These are phyloP conservation scores for Hedychridium roseum DNA, from an alignment of 2,888 invertebrate species.

Conservation along the genomic window DNA sequence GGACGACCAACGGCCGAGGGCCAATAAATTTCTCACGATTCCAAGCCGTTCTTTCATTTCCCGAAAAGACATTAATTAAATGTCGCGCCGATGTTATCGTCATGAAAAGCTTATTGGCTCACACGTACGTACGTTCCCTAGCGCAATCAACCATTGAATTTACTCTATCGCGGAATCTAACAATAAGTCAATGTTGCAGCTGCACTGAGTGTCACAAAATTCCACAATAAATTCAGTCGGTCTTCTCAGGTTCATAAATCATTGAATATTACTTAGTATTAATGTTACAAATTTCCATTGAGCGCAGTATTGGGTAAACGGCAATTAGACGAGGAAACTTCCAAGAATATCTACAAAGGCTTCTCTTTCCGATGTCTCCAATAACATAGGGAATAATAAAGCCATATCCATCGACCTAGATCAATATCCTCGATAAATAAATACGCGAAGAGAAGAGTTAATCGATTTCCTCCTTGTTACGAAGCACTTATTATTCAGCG, in stretches of 20 bases:
- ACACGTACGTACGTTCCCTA: slow-evolving; percentile 25
- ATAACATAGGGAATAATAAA: slow-evolving; percentile 4
- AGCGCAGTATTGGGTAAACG: not conserved
- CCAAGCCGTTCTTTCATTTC: slow-evolving; percentile 32
- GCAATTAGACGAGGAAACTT: not conserved
- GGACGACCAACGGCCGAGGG: slow-evolving; percentile 9
- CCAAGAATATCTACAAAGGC: not conserved
- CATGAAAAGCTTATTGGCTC: slow-evolving; percentile 25
- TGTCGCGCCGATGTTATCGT: slow-evolving; percentile 37
- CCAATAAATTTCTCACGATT: slow-evolving; percentile 36
- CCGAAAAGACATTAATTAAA: slow-evolving; percentile 44
- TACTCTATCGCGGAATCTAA: slow-evolving; percentile 15
- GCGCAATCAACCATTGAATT: too few species aligned
- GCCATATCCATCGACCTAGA: not conserved
- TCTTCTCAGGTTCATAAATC: too few species aligned
- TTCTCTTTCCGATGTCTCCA: not conserved
- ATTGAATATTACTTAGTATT: not conserved
- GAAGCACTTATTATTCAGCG: slow-evolving; percentile 21
- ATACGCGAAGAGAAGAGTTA: not conserved
- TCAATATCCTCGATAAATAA: not conserved
- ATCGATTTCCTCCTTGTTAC: slow-evolving; percentile 1
- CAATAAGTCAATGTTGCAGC: slow-evolving; percentile 23
- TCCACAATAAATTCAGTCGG: too few species aligned
- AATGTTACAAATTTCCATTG: not conserved
- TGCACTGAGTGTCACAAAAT: too few species aligned